Evolutionary conservation across 2,888 invertebrate genomes (phyloP), one percentile per base, ranked within the genome.

Genomic region (Crepidodera aurea): DNA sequence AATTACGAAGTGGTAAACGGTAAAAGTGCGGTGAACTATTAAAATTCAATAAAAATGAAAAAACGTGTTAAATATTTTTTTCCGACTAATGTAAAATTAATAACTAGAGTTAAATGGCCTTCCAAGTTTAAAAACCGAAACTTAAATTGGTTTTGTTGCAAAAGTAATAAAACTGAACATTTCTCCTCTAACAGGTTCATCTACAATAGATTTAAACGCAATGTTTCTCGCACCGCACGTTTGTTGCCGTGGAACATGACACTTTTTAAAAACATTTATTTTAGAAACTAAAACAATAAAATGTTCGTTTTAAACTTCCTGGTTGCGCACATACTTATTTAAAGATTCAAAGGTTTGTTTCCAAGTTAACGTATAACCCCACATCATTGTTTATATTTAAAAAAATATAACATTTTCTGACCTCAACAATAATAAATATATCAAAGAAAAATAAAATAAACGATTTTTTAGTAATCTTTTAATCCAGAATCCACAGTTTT

Each of bases 241-340:
- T 55, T 62, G 22, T 56, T 54, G 32, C 39, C 15, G 12, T 18
- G 29, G 64, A 60, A 65, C 70, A 69, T 70, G 70, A 66, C 62
- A 59, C 60, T 65, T 70, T 69, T 64, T 34, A 51, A 67, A 70
- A 70, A 70, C 69, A 70, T 62, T 63, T 61, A 56, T 51, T 55
- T 57, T 44, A 37, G 10, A 57, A 51, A 56, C 29, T 1, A 48
- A 27, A 44, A 55, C 42, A 5, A 4, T 39, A 39, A 39, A n/a
- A n/a, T 39, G 39, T 39, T 39, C n/a, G 16, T 39, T 15, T 39
- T 37, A 39, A 39, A 39, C 39, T 39, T 39, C 39, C 39, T 16
- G n/a, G n/a, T 39, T 39, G 39, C 39, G 22, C 6, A 22, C 22
- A 2, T 22, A 22, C 22, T 22, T 6, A 22, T 6, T n/a, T n/a